phyloP scores from a whole-genome alignment of 2,797 vertebrate species.

The Diceros bicornis region DNA sequence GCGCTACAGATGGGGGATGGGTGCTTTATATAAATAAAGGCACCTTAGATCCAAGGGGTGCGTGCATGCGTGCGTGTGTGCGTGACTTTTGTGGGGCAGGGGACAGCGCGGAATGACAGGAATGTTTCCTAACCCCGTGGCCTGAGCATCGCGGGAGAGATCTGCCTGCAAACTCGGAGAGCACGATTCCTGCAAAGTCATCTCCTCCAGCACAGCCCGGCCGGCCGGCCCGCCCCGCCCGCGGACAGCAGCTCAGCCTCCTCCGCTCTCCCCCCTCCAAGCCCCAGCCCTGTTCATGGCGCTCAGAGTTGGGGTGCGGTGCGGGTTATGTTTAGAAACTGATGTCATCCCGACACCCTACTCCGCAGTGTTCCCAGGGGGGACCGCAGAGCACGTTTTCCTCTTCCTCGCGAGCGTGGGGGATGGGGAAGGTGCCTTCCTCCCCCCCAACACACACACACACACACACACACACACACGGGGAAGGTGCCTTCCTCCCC shows the following conservation, averaged over 20 bases:
- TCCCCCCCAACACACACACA: neutral
- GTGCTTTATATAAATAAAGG: conserved; percentile 23
- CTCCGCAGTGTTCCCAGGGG: conserved; percentile 77
- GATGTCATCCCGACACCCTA: conserved; percentile 86
- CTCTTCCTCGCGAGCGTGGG: conserved; percentile 50
- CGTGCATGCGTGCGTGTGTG: neutral
- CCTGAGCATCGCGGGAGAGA: conserved; percentile 7
- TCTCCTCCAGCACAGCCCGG: conserved; percentile 70
- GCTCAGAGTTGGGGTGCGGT: conserved; percentile 82
- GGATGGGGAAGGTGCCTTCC: neutral
- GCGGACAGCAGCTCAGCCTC: conserved; percentile 61
- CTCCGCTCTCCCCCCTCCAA: neutral
- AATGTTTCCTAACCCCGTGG: conserved; percentile 25
- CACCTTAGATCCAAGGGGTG: neutral
- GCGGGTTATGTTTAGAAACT: conserved; percentile 84
- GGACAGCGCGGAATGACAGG: neutral
- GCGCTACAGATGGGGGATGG: neutral
- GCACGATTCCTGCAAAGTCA: conserved; percentile 85
- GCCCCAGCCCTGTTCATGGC: neutral
- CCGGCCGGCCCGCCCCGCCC: conserved; percentile 33
- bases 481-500: neutral
- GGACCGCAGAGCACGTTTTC: conserved; percentile 71
- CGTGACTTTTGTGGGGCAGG: neutral
- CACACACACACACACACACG: too few relatives aligned
- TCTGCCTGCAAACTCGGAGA: conserved; percentile 37